Conservation (phyloP, 2,888 invertebrate genomes). For the Strigamia transsilvanica region DNA sequence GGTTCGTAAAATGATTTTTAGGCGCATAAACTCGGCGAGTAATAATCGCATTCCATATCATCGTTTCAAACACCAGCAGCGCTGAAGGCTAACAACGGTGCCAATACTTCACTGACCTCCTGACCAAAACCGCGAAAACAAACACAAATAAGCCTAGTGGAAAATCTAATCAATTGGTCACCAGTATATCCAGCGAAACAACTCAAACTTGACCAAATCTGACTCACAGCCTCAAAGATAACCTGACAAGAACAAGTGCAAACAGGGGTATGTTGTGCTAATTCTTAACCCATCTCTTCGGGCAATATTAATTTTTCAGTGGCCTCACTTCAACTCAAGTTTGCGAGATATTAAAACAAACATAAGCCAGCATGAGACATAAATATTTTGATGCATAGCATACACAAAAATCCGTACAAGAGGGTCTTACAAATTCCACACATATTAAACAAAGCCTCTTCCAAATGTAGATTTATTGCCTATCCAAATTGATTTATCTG, state of each 20-base stretch:
- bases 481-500: constrained; percentile 24
- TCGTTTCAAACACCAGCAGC: too few species aligned
- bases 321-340: not conserved
- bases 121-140: too few species aligned
- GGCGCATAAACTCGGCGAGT: too few species aligned
- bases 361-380: constrained; percentile 5
- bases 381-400: constrained; percentile 27
- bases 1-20: too few species aligned
- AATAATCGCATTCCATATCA: too few species aligned
- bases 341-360: constrained; percentile 2
- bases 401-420: not conserved
- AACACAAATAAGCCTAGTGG: too few species aligned
- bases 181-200: too few species aligned
- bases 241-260: not conserved
- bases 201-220: too few species aligned
- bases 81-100: too few species aligned
- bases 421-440: not conserved
- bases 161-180: too few species aligned
- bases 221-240: not conserved
- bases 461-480: constrained; percentile 11
- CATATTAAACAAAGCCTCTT: not conserved
- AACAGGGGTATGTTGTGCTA: not conserved
- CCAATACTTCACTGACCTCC: too few species aligned
- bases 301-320: constrained; percentile 18
- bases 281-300: not conserved